These are phyloP conservation scores for Melolontha melolontha DNA, from an alignment of 2,888 invertebrate species.

Conservation along the genomic window DNA sequence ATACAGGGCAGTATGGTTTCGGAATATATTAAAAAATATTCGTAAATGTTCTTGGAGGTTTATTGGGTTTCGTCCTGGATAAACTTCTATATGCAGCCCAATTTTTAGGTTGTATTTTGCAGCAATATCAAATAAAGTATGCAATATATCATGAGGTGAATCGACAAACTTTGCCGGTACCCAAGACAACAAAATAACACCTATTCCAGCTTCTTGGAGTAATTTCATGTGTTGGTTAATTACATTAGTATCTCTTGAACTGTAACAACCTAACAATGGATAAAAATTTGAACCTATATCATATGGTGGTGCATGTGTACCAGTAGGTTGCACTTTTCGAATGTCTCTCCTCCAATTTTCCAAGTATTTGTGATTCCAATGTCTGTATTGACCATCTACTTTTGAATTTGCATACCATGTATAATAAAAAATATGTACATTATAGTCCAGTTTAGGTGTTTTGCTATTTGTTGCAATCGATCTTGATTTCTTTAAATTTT, in stretches of 20 bases:
- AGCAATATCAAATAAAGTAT: constrained; percentile 59
- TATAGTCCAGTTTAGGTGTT: constrained; percentile 53
- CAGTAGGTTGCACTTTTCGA: constrained; percentile 65
- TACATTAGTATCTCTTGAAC: constrained; percentile 65
- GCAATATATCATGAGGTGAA: constrained; percentile 55
- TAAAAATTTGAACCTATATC: constrained; percentile 70
- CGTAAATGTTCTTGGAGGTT: constrained; percentile 65
- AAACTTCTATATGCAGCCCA: constrained; percentile 71
- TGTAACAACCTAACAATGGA: constrained; percentile 69
- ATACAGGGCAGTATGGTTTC: constrained; percentile 70
- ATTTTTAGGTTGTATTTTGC: constrained; percentile 66
- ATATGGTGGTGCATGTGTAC: constrained; percentile 68
- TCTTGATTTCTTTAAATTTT: constrained; percentile 53
- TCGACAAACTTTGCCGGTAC: constrained; percentile 64
- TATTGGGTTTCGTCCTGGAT: constrained; percentile 66
- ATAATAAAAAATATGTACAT: constrained; percentile 61
- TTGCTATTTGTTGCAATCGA: constrained; percentile 52
- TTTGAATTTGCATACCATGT: constrained; percentile 59
- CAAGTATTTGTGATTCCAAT: constrained; percentile 61
- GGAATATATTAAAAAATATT: constrained; percentile 66
- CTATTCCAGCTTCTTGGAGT: constrained; percentile 66
- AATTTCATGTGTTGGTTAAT: constrained; percentile 67
- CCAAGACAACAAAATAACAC: constrained; percentile 70
- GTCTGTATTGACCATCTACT: constrained; percentile 57
- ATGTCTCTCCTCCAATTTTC: constrained; percentile 61